phyloP scores from a whole-genome alignment of 2,888 invertebrate species.

The Himalopsyche anomala region DNA sequence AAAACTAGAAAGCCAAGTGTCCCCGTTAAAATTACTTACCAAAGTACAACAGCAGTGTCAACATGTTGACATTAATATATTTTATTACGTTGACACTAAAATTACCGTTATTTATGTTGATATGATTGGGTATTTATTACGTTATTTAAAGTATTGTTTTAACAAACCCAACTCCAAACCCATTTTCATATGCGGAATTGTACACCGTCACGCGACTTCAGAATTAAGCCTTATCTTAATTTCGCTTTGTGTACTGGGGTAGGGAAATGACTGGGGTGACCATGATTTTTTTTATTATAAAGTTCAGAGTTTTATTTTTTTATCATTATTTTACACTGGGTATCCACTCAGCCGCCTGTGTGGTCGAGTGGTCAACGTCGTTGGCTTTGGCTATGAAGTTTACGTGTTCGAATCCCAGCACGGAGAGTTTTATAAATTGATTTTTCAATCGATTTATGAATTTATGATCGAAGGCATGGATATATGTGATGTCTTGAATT shows the following conservation, averaged over 20 bases:
- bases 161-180: neutral
- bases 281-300: neutral
- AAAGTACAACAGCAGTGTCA: neutral
- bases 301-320: neutral
- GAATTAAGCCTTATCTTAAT: conserved; percentile 58
- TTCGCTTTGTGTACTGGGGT: conserved; percentile 44
- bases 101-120: conserved; percentile 20
- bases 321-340: too few relatives aligned
- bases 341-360: too few relatives aligned
- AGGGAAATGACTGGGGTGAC: neutral
- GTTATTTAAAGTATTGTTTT: conserved; percentile 15
- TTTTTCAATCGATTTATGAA: too few relatives aligned
- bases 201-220: conserved; percentile 51
- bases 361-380: too few relatives aligned
- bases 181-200: conserved; percentile 45
- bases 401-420: too few relatives aligned
- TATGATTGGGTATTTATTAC: conserved; percentile 18
- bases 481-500: too few relatives aligned
- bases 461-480: too few relatives aligned
- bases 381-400: too few relatives aligned
- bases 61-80: neutral
- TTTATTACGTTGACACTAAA: neutral
- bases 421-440: too few relatives aligned
- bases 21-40: neutral
- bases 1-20: too few relatives aligned